phyloP scores from a whole-genome alignment of 2,113 vertebrate species.

The Origma solitaria region DNA sequence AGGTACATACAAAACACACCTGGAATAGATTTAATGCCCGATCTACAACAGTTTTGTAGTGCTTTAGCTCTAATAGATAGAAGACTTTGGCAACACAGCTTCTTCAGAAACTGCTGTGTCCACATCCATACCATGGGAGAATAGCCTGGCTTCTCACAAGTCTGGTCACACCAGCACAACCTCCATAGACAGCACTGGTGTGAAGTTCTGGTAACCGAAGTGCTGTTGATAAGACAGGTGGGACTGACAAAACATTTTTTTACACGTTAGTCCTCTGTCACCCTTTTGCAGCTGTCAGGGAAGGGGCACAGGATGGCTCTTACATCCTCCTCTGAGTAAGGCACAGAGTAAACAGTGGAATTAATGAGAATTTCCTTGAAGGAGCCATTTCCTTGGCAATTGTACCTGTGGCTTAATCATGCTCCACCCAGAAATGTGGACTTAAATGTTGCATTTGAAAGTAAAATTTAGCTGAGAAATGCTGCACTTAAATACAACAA shows the following conservation, averaged over 20 bases:
- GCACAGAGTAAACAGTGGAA: background rate
- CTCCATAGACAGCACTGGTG: background rate
- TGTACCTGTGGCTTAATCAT: background rate
- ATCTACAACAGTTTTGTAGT: background rate
- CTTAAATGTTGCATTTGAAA: background rate
- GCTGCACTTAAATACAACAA: background rate
- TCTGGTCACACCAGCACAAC: background rate
- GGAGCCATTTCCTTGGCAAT: background rate
- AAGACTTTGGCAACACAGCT: background rate
- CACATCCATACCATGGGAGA: background rate
- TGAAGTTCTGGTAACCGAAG: background rate
- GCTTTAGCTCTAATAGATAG: background rate
- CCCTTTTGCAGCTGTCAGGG: background rate
- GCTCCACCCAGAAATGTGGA: background rate
- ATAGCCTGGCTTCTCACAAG: background rate
- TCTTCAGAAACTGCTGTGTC: background rate
- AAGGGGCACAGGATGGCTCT: background rate
- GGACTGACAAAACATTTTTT: background rate
- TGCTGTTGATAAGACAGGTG: background rate
- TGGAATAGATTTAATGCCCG: background rate
- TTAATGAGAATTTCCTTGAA: background rate
- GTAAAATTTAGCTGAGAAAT: background rate
- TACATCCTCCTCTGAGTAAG: background rate
- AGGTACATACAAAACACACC: background rate
- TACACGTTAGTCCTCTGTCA: background rate